phyloP scores from a whole-genome alignment of 2,888 invertebrate genomes.

The Priocnemis perturbator region DNA sequence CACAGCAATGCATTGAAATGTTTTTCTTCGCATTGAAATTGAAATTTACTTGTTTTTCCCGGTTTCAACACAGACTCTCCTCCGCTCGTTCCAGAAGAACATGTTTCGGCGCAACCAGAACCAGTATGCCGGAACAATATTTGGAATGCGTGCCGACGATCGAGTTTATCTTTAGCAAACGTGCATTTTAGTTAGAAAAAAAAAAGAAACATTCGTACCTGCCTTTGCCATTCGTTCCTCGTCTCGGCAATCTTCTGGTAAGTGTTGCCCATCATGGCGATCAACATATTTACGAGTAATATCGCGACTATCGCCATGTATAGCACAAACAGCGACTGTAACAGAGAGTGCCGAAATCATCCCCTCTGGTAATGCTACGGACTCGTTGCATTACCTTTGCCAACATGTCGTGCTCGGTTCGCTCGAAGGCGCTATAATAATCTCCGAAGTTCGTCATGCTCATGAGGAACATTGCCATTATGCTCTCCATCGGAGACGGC shows the following conservation, averaged over 20 bases:
- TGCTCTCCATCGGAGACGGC: slow-evolving; percentile 94
- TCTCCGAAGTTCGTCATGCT: slow-evolving; percentile 97
- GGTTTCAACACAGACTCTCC: no score
- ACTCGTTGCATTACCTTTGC: slow-evolving; percentile 84
- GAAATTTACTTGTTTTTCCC: no score
- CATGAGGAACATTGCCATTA: slow-evolving; percentile 99
- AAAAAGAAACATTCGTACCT: slow-evolving; percentile 77
- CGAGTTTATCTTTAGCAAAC: neutral
- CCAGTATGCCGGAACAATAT: no score
- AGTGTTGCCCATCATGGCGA: slow-evolving; percentile 99
- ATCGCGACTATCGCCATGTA: slow-evolving; percentile 98
- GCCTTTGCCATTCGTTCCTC: slow-evolving; percentile 97
- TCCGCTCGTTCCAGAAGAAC: no score
- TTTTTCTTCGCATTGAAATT: no score
- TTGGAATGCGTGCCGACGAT: no score
- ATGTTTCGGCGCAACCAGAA: no score
- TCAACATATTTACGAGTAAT: slow-evolving; percentile 96
- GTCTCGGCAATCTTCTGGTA: slow-evolving; percentile 98
- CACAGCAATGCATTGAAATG: slow-evolving; percentile 10
- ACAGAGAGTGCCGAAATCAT: neutral
- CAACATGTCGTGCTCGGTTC: slow-evolving; percentile 91
- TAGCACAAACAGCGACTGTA: slow-evolving; percentile 91
- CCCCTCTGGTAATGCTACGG: neutral
- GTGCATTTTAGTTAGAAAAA: neutral
- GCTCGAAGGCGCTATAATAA: slow-evolving; percentile 93